Conservation (phyloP, 1,140 invertebrate genomes). For the Trialeurodes vaporariorum region DNA sequence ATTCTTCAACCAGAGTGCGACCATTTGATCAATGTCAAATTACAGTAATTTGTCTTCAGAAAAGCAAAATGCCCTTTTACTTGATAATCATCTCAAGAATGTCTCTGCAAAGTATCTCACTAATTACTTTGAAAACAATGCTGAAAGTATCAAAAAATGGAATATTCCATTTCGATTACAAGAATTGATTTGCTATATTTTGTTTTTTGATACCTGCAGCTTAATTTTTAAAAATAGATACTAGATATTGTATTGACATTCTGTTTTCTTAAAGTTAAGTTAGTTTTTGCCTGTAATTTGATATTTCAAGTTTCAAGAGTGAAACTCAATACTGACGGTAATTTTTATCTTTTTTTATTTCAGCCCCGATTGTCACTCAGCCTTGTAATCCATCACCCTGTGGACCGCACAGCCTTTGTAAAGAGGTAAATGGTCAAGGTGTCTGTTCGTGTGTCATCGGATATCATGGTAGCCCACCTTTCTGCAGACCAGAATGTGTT, state of each 20-base stretch:
- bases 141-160: no score
- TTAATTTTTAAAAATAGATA: conserved; percentile 5
- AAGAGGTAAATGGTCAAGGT: conserved; percentile 44
- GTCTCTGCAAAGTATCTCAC: no score
- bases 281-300: conserved; percentile 33
- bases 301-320: conserved; percentile 15
- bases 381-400: conserved; percentile 43
- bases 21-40: no score
- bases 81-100: no score
- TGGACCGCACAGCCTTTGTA: conserved; percentile 46
- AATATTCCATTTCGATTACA: no score
- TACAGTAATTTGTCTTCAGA: no score
- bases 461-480: conserved; percentile 54
- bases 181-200: no score
- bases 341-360: neutral
- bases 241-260: neutral
- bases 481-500: conserved; percentile 58
- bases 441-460: conserved; percentile 53
- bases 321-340: neutral
- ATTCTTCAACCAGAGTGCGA: no score
- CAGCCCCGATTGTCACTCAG: conserved; percentile 26
- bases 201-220: no score
- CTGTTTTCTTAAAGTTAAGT: conserved; percentile 18
- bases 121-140: no score
- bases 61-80: no score